Evolutionary conservation across 2,113 vertebrate species (phyloP).

Genomic region (Sus scrofa): T2T-Sscrofa CM000826.6:149662501-149663000

Average conservation of each 20-base stretch:
- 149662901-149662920: background rate
- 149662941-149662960: background rate
- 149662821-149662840: no score
- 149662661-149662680: background rate
- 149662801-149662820: no score
- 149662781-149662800: no score
- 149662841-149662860: no score
- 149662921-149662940: background rate
- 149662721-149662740: no score
- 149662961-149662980: background rate
- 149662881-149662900: no score
- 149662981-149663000: background rate
- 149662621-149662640: background rate
- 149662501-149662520: background rate
- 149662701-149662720: no score
- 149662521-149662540: background rate
- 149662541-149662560: background rate
- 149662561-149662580: background rate
- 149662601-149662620: background rate
- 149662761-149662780: no score
- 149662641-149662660: background rate
- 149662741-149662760: no score
- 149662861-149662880: no score
- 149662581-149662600: background rate
- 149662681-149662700: no score